Percentiles rank a stretch among this genome's conserved stretches.
Conservation (phyloP, 2,113 vertebrate species). For the Hippopotamus amphibius region DNA sequence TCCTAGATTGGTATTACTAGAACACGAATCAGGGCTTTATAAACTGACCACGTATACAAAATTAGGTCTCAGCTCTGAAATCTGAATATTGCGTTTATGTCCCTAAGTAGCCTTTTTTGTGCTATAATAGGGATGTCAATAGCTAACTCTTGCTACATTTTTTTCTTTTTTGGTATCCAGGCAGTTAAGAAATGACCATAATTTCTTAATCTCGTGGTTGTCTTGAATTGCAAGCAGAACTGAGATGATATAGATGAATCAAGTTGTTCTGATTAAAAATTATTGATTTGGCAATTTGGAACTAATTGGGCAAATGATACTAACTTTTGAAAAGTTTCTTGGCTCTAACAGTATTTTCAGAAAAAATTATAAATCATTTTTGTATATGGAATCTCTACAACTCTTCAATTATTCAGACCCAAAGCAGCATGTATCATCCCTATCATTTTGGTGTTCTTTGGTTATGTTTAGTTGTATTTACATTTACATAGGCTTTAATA, state of each 20-base stretch:
- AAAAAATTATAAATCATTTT: neutral
- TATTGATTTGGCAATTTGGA: constrained; percentile 25
- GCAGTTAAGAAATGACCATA: constrained; percentile 9
- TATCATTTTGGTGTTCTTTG: neutral
- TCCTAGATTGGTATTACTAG: neutral
- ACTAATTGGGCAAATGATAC: constrained; percentile 22
- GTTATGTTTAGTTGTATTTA: neutral
- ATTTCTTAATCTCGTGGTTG: neutral
- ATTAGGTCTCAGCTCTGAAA: neutral
- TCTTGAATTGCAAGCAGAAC: constrained; percentile 2
- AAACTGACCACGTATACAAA: neutral
- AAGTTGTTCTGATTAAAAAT: constrained; percentile 16
- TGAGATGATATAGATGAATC: neutral
- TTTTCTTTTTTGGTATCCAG: neutral
- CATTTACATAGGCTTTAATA: neutral
- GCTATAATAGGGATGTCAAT: neutral
- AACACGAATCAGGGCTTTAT: neutral
- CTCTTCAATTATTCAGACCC: neutral
- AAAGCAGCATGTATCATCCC: neutral
- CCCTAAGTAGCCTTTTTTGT: neutral
- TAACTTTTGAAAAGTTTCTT: constrained; percentile 1
- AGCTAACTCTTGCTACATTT: neutral
- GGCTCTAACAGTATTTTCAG: neutral
- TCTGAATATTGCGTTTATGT: neutral
- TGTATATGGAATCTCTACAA: neutral